Evolutionary conservation across 2,888 invertebrate species (phyloP).

Genomic region (Neoascia interrupta): DNA sequence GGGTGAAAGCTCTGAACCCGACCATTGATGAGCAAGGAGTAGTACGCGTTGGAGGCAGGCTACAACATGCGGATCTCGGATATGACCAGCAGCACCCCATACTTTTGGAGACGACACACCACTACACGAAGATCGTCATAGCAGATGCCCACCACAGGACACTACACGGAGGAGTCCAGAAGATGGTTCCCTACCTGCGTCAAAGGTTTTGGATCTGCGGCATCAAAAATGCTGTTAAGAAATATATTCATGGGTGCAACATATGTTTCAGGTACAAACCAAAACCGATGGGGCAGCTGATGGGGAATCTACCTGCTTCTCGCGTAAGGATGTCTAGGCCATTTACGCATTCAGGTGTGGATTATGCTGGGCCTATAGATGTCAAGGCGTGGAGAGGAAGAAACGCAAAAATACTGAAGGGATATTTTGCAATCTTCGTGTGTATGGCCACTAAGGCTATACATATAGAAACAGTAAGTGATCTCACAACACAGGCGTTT

Average conservation of each 20-base stretch:
- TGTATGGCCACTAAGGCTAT: constrained; percentile 67
- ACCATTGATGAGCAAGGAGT: too few species aligned
- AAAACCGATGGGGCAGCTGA: constrained; percentile 48
- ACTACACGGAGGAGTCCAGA: constrained; percentile 10
- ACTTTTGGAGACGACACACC: neutral
- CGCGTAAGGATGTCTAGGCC: constrained; percentile 48
- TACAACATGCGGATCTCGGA: constrained; percentile 4
- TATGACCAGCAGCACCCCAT: constrained; percentile 12
- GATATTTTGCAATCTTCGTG: constrained; percentile 71
- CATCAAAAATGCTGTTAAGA: neutral
- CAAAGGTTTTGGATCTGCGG: neutral
- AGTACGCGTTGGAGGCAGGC: constrained; percentile 4
- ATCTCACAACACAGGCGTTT: constrained; percentile 70
- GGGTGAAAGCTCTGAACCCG: too few species aligned
- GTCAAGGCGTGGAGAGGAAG: constrained; percentile 39
- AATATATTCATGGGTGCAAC: constrained; percentile 5
- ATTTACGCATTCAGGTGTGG: constrained; percentile 62
- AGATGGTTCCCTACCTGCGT: neutral
- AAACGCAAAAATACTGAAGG: constrained; percentile 64
- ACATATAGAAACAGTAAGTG: constrained; percentile 33
- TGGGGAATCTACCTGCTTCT: constrained; percentile 72
- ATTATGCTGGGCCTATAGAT: constrained; percentile 70
- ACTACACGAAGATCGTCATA: neutral
- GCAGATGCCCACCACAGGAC: constrained; percentile 3
- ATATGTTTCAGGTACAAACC: constrained; percentile 9